These are phyloP conservation scores for Scolanthus callimorphus DNA, from an alignment of 92 coral and sea anemone species.

Conservation along the genomic window DNA sequence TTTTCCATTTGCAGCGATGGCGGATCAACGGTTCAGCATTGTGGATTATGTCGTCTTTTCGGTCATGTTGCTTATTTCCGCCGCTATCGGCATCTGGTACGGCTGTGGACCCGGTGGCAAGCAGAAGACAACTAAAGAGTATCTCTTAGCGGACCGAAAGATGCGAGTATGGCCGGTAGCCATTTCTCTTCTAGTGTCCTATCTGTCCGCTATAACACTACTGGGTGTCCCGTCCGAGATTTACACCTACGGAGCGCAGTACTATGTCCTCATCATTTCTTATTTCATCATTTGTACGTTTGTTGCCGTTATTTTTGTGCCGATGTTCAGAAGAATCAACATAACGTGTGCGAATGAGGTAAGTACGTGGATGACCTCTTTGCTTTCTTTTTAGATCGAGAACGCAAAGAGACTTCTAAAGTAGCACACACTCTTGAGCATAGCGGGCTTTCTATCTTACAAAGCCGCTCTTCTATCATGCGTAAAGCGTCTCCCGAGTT, in stretches of 20 bases:
- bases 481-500: too few species aligned
- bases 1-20: too few species aligned
- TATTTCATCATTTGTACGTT: constrained; percentile 60
- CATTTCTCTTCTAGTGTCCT: constrained; percentile 72
- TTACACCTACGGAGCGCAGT: constrained; percentile 90
- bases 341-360: constrained; percentile 88
- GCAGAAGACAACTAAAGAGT: constrained; percentile 77
- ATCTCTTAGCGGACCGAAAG: constrained; percentile 72
- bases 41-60: constrained; percentile 80
- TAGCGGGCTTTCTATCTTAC: too few species aligned
- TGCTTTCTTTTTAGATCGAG: too few species aligned
- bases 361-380: too few species aligned
- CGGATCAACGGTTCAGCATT: constrained; percentile 44
- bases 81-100: constrained; percentile 79
- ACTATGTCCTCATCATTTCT: constrained; percentile 67
- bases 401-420: too few species aligned
- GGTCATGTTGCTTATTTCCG: constrained; percentile 75
- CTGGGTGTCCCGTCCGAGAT: constrained; percentile 93
- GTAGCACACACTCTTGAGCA: too few species aligned
- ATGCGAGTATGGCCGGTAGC: constrained; percentile 77
- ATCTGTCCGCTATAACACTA: constrained; percentile 81
- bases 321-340: constrained; percentile 70
- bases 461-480: too few species aligned
- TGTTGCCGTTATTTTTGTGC: constrained; percentile 73
- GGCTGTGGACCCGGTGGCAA: constrained; percentile 92